A percentile compares a stretch with the other conserved stretches of the same genome.
Evolutionary conservation across 2,888 invertebrate species (phyloP).

Genomic region (Torymus texanus): DNA sequence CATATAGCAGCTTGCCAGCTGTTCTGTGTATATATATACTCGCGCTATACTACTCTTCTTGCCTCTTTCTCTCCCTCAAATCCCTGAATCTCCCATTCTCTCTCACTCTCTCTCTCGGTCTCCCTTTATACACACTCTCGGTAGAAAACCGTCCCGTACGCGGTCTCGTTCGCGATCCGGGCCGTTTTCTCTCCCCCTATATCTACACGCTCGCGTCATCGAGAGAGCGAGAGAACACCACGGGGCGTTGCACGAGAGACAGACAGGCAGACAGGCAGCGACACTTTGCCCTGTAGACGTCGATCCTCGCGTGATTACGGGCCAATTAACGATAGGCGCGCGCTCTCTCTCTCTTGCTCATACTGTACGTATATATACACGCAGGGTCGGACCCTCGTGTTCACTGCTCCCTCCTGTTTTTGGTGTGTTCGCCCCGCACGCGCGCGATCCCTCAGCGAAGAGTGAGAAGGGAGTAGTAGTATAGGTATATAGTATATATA

Average conservation of each 20-base stretch:
- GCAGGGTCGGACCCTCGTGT: no score
- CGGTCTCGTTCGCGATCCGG: constrained; percentile 17
- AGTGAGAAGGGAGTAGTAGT: constrained; percentile 58
- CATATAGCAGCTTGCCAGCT: constrained; percentile 15
- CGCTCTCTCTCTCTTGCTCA: background rate
- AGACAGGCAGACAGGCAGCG: background rate
- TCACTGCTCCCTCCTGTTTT: constrained; percentile 56
- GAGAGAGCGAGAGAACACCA: no score
- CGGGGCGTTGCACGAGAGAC: background rate
- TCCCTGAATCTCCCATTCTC: background rate
- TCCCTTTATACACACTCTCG: no score
- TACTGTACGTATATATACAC: no score
- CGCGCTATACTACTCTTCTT: no score
- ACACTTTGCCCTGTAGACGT: constrained; percentile 14
- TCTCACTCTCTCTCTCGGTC: no score
- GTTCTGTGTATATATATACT: background rate
- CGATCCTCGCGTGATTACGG: constrained; percentile 59
- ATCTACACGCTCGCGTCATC: no score
- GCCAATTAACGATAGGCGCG: constrained; percentile 60
- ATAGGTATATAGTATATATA: no score
- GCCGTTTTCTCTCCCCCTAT: background rate
- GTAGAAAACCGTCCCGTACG: background rate
- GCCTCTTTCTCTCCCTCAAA: background rate
- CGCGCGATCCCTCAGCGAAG: background rate
- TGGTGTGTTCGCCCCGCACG: constrained; percentile 55